Evolutionary conservation across 2,113 vertebrate genomes (phyloP).

Genomic region (Chlorodrepanis virens): DNA sequence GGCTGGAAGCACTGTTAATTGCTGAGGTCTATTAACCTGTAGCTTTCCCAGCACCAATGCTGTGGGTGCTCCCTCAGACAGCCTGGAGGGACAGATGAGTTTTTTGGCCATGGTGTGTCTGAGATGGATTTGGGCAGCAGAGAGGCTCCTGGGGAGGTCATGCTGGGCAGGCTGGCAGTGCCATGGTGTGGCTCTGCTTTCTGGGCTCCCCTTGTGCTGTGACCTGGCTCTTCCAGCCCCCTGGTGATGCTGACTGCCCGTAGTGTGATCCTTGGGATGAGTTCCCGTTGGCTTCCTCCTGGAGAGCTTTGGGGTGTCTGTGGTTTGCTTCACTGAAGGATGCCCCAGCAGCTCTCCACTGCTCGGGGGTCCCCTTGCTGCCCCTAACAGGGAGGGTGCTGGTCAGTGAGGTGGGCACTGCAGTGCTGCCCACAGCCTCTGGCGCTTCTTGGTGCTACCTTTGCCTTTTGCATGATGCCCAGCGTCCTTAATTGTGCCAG

Average conservation of each 20-base stretch:
- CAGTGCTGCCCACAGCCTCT: neutral
- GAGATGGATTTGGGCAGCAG: neutral
- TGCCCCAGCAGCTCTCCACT: neutral
- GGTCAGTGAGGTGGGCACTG: neutral
- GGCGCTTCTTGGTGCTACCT: slow-evolving; percentile 45
- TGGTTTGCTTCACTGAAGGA: neutral
- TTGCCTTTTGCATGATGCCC: slow-evolving; percentile 26
- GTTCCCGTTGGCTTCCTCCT: neutral
- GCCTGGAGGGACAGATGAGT: neutral
- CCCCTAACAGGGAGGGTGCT: neutral
- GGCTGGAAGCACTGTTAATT: neutral
- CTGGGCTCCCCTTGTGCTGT: neutral
- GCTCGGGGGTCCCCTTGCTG: neutral
- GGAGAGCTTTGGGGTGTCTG: neutral
- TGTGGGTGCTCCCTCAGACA: neutral
- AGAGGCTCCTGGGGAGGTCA: neutral
- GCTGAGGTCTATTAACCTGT: neutral
- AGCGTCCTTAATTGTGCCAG: slow-evolving; percentile 3
- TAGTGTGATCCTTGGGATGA: neutral
- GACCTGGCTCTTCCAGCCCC: neutral
- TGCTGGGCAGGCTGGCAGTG: neutral
- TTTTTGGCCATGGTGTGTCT: neutral
- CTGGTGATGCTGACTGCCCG: rapidly evolving
- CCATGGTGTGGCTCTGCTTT: neutral
- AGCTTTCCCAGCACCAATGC: neutral